Evolutionary conservation across 1,140 invertebrate genomes (phyloP).

Genomic region (Phenacoccus solenopsis): DNA sequence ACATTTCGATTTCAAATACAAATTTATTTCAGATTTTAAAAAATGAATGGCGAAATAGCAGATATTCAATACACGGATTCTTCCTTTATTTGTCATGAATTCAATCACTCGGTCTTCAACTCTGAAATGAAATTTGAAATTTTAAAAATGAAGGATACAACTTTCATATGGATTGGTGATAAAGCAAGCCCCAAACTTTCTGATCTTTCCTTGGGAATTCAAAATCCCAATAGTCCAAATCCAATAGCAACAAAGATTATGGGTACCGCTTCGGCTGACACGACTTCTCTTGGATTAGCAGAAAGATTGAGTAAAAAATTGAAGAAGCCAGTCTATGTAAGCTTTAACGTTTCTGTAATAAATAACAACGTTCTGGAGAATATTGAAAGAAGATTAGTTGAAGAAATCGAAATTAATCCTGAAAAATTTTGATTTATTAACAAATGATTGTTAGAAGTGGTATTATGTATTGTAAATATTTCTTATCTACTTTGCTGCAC

Average conservation of each 20-base stretch:
- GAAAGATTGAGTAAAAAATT: constrained; percentile 33
- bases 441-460: no score
- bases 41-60: neutral
- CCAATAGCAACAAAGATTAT: constrained; percentile 35
- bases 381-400: constrained; percentile 33
- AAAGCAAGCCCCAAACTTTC: neutral
- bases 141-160: constrained; percentile 20
- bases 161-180: constrained; percentile 20
- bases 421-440: constrained; percentile 18
- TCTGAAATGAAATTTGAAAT: constrained; percentile 15
- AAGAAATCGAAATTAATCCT: constrained; percentile 30
- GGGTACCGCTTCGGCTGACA: constrained; percentile 29
- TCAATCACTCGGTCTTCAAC: constrained; percentile 4
- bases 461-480: no score
- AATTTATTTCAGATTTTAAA: neutral
- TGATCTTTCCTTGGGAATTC: constrained; percentile 33
- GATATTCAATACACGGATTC: neutral
- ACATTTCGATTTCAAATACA: no score
- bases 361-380: constrained; percentile 28
- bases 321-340: constrained; percentile 35
- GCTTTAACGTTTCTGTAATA: constrained; percentile 32
- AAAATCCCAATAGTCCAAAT: constrained; percentile 28
- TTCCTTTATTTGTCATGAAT: constrained; percentile 13
- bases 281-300: constrained; percentile 32
- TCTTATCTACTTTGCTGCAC: no score